phyloP scores from a whole-genome alignment of 2,888 invertebrate genomes.

The Diaperis boleti region DNA sequence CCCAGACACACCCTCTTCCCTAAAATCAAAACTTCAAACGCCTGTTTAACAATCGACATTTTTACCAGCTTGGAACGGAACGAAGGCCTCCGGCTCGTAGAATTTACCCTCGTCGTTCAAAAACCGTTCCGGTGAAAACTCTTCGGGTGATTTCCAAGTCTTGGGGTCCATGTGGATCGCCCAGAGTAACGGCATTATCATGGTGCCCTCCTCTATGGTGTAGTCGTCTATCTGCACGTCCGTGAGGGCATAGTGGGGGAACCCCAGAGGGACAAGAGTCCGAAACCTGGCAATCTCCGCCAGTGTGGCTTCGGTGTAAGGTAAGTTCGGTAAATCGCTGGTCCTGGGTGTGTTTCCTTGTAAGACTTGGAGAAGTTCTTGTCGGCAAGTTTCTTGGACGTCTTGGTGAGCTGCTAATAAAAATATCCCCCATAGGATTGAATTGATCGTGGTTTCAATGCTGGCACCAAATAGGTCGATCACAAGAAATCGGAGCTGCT shows the following conservation, averaged over 20 bases:
- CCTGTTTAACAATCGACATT: not conserved
- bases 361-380: not conserved
- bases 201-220: not conserved
- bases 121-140: not conserved
- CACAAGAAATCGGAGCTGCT: not conserved
- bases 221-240: not conserved
- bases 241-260: not conserved
- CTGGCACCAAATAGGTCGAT: not conserved
- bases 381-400: not conserved
- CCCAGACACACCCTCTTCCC: conserved; percentile 1
- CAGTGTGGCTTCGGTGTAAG: not conserved
- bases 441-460: not conserved
- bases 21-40: not conserved
- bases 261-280: not conserved
- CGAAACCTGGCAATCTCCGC: not conserved
- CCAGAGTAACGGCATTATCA: not conserved
- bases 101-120: not conserved
- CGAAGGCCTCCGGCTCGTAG: not conserved
- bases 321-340: not conserved
- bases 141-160: not conserved
- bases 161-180: not conserved
- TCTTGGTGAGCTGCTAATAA: not conserved
- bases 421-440: not conserved
- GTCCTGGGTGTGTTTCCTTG: not conserved
- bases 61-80: not conserved